Base-by-base conservation (phyloP, 2,888 invertebrate genomes). In the Eubasilissa splendida region DNA sequence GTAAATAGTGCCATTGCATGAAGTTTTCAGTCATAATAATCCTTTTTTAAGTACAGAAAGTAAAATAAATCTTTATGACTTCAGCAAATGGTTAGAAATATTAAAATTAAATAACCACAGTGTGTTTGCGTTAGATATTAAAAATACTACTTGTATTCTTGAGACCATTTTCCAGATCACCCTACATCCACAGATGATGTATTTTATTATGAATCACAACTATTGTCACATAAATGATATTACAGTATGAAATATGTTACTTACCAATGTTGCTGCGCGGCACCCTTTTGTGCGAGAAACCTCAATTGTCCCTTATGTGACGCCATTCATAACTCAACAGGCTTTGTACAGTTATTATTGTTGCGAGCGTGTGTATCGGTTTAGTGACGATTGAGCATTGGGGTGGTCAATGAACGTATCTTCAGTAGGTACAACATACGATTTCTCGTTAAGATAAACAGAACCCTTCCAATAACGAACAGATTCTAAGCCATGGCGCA, bases 241-340 rank as follows among this genome's bases (percentile, higher is more conserved):
- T 79, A 83, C 82, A 56, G 76, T 70, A 77, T 83, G 81, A 81
- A 83, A 83, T 83, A 81, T 81, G 83, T 83, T 74, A 60, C 82
- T 78, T 60, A 70, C 80, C 68, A 76, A 11, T 22, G 60, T 22
- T 58, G 65, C 68, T 50, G 50, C n/a, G 78, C 79, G 82, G 76
- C 59, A 65, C n/a, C 71, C 76, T 60, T 78, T 81, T 79, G 76
- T 81, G 14, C 53, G 31, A 53, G 56, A 54, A 59, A 80, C 76
- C 80, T 70, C 80, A 76, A 80, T 80, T 70, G 76, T 70, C 80
- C 75, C 52, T 12, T 52, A 56, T 60, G 75, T 60, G 71, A 54
- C 56, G 31, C 56, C 54, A 33, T 73, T 73, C 71, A 73, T 73
- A 54, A 56, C 71, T 73, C 53, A 76, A 60, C 14, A 7, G 75